These are phyloP conservation scores for Colossoma macropomum DNA, from an alignment of 2,113 vertebrate genomes.

Conservation along the genomic window DNA sequence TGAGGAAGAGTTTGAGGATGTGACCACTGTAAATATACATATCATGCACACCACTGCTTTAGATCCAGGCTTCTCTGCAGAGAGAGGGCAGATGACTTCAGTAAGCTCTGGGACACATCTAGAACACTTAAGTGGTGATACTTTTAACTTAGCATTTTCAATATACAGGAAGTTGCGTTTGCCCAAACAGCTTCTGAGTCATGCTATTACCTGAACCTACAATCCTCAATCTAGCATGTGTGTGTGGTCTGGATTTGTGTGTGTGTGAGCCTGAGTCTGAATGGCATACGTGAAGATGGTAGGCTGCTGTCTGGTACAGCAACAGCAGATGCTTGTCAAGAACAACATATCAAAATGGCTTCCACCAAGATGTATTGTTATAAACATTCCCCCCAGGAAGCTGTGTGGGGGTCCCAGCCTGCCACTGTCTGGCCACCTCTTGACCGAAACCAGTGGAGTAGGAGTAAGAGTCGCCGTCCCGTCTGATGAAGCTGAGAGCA, in stretches of 20 bases:
- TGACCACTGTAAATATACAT: too few species aligned
- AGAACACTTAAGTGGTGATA: not conserved
- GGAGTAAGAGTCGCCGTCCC: not conserved
- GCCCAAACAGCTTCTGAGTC: not conserved
- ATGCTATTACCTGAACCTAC: not conserved
- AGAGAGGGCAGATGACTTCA: not conserved
- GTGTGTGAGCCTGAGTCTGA: not conserved
- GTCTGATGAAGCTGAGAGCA: conserved; percentile 15
- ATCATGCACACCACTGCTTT: too few species aligned
- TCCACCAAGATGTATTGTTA: not conserved
- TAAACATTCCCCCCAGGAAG: not conserved
- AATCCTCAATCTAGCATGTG: not conserved
- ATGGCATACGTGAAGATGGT: conserved; percentile 4
- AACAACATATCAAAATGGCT: not conserved
- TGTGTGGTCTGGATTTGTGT: conserved; percentile 1
- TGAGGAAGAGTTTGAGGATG: too few species aligned
- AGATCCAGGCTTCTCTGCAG: not conserved
- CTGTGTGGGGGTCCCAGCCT: not conserved
- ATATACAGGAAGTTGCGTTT: not conserved
- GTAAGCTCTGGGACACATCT: not conserved
- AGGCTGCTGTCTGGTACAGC: not conserved
- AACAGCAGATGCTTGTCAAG: not conserved
- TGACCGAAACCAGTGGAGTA: not conserved
- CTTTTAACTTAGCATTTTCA: not conserved
- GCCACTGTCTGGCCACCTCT: not conserved